Base-by-base conservation (phyloP, 2,797 vertebrate species). In the Chiloscyllium punctatum region DNA sequence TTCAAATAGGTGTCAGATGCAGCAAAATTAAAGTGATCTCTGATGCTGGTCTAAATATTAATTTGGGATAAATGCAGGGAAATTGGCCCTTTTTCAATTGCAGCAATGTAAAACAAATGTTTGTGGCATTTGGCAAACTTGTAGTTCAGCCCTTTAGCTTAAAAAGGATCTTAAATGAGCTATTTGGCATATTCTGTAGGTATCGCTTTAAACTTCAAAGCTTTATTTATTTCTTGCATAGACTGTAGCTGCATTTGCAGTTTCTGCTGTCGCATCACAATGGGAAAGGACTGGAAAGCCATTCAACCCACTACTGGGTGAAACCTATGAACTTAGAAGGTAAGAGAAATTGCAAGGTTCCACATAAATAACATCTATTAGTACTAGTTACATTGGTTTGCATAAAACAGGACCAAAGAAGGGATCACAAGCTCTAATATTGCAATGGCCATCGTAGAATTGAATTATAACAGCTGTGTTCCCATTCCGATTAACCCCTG, bases 241-340 rank as follows among this genome's bases (percentile, higher is more conserved):
- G 99, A 97, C 98, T 53, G 98, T 99, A 87, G 99, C 99, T 96
- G 99, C 99, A 96, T 99, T 99, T 96, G 99, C 99, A 3, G 99
- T 99, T 96, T 99, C 99, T 74, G 99, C 99, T 25, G 99, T 99
- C 96, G 99, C 99, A 4, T 99, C 99, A 96, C 99, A 99, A 97
- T 99, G 99, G 99, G 99, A 99, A 96, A 98, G 99, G 97, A 99
- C 99, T 96, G 99, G 99, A 97, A 99, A 99, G 97, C 99, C 99
- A 0, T 99, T 99, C 97, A 99, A 99, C 96, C 99, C 99, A 0
- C 98, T 99, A 82, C 96, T 99, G 97, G 99, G 99, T 97, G 99
- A 99, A 97, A 99, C 99, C 0, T 99, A 98, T 72, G 99, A 99
- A 96, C 97, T 99, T 96, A 96, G 96, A 97, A 98, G 99, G 99